A percentile compares a stretch with the other conserved stretches of the same genome.
Conservation (phyloP, 37 sponge, comb jelly and placozoan genomes). For the Petrosia ficiformis region DNA sequence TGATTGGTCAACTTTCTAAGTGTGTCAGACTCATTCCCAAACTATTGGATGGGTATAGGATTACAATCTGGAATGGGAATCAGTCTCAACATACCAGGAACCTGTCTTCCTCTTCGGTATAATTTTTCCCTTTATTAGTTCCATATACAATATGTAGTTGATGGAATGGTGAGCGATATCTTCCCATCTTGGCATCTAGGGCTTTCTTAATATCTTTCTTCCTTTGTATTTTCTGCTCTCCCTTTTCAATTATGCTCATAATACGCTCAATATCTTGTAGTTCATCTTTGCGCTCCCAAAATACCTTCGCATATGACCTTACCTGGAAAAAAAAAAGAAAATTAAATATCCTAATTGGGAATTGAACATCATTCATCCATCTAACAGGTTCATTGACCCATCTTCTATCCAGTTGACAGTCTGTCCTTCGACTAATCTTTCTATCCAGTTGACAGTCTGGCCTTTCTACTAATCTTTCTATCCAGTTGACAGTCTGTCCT, state of each 20-base stretch:
- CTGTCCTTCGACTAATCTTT: too few species aligned
- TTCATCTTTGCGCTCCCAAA: constrained; percentile 95
- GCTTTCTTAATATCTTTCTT: constrained; percentile 86
- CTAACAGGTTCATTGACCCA: too few species aligned
- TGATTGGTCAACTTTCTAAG: too few species aligned
- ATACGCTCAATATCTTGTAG: constrained; percentile 88
- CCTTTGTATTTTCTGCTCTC: constrained; percentile 94
- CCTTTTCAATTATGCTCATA: constrained; percentile 89
- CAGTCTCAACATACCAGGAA: constrained; percentile 64
- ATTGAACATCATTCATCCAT: too few species aligned
- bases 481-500: too few species aligned
- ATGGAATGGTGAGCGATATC: constrained; percentile 94
- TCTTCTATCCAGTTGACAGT: too few species aligned
- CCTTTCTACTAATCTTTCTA: too few species aligned
- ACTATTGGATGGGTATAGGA: too few species aligned
- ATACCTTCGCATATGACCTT: constrained; percentile 81
- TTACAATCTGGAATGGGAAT: neutral
- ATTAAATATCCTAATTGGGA: neutral
- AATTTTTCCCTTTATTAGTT: constrained; percentile 98
- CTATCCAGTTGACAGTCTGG: too few species aligned
- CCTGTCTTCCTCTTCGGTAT: constrained; percentile 98
- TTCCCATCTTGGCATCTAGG: constrained; percentile 85
- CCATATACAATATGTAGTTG: constrained; percentile 97
- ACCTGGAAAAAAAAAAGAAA: constrained; percentile 48
- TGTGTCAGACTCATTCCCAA: too few species aligned